These are phyloP conservation scores for Protobothrops mucrosquamatus DNA, from an alignment of 2,113 vertebrate genomes.

Conservation along the genomic window DNA sequence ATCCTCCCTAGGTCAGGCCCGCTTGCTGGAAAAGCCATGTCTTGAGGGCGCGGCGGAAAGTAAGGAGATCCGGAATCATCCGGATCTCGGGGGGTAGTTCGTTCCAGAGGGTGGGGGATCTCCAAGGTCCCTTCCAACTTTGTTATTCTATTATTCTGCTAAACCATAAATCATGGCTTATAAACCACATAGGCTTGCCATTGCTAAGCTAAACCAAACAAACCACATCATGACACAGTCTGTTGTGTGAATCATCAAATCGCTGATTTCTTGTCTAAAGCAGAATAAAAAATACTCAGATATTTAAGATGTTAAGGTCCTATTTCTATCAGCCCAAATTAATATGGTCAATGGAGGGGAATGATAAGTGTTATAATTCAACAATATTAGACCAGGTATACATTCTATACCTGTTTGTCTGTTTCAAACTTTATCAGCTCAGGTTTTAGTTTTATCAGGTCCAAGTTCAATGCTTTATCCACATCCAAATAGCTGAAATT, in stretches of 20 bases:
- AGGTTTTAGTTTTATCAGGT: not conserved
- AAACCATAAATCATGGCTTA: not conserved
- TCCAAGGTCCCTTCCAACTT: not conserved
- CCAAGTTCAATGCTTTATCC: not conserved
- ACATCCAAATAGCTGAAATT: not conserved
- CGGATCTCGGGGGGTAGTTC: too few species aligned
- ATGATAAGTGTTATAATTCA: not conserved
- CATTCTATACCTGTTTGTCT: not conserved
- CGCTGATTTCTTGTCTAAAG: not conserved
- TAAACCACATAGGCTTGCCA: not conserved
- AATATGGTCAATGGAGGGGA: not conserved
- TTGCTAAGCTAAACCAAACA: not conserved
- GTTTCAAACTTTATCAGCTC: not conserved
- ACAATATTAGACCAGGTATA: not conserved
- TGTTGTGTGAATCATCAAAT: not conserved
- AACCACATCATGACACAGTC: not conserved
- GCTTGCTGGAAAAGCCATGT: too few species aligned
- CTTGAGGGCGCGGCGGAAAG: too few species aligned
- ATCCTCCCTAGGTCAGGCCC: too few species aligned
- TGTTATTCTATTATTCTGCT: not conserved
- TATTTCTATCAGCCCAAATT: not conserved
- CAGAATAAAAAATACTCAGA: not conserved
- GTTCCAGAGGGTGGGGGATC: too few species aligned
- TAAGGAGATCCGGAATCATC: too few species aligned
- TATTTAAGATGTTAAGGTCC: not conserved